A percentile compares a stretch with the other conserved stretches of the same genome.
These are phyloP conservation scores for Asbolus verrucosus DNA, from an alignment of 1,140 invertebrate genomes.

Conservation along the genomic window DNA sequence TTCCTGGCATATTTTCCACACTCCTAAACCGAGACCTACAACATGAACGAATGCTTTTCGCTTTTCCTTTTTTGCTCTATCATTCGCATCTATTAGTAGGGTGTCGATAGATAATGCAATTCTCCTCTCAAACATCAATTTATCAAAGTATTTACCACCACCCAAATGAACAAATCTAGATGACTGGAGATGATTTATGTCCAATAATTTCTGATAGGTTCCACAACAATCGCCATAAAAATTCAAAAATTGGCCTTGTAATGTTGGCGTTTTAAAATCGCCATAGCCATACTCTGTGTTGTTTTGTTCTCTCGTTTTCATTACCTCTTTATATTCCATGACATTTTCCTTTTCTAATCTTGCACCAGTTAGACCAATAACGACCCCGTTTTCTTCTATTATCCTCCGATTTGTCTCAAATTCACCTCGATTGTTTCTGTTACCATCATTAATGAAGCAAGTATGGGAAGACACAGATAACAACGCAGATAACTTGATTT, in stretches of 20 bases:
- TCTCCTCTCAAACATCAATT: constrained; percentile 66
- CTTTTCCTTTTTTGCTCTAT: constrained; percentile 64
- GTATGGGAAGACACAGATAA: constrained; percentile 72
- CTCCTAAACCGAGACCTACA: constrained; percentile 66
- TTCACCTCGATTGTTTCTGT: constrained; percentile 70
- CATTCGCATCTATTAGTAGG: constrained; percentile 66
- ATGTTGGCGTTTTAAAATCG: not conserved
- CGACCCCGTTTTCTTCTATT: constrained; percentile 47
- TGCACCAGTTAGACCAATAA: constrained; percentile 66
- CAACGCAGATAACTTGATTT: constrained; percentile 73
- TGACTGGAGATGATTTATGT: not conserved
- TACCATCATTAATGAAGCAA: constrained; percentile 75
- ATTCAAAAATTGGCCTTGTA: constrained; percentile 6
- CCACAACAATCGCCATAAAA: constrained; percentile 30
- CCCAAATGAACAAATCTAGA: constrained; percentile 1
- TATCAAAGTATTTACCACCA: constrained; percentile 60
- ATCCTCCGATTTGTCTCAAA: no score
- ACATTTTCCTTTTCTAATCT: constrained; percentile 66
- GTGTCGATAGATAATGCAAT: constrained; percentile 65
- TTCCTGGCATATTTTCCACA: constrained; percentile 60
- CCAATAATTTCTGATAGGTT: constrained; percentile 46
- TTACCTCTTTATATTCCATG: constrained; percentile 72
- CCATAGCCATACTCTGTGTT: constrained; percentile 66
- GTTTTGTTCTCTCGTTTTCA: constrained; percentile 68
- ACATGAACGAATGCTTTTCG: constrained; percentile 67